These are phyloP conservation scores for Deilephila elpenor DNA, from an alignment of 2,888 invertebrate genomes.

Conservation along the genomic window DNA sequence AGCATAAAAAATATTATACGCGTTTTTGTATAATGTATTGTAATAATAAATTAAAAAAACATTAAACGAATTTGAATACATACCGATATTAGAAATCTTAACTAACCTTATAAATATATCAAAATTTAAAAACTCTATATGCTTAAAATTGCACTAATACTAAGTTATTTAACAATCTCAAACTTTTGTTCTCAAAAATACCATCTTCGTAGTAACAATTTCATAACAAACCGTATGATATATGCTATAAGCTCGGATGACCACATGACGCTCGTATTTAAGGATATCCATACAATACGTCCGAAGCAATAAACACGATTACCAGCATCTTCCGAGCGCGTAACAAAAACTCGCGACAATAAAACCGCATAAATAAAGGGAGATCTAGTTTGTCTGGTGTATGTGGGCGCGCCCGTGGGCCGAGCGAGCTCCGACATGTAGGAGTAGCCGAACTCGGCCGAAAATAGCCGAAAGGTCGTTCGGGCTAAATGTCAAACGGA, in stretches of 20 bases:
- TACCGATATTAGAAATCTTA: too few relatives aligned
- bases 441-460: constrained; percentile 70
- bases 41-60: too few relatives aligned
- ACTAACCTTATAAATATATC: too few relatives aligned
- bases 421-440: constrained; percentile 62
- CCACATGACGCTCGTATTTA: constrained; percentile 23
- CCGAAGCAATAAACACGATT: constrained; percentile 32
- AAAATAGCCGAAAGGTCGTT: constrained; percentile 74
- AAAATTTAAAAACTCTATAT: too few relatives aligned
- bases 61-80: too few relatives aligned
- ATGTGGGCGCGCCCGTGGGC: constrained; percentile 71
- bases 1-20: too few relatives aligned
- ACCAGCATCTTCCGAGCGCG: constrained; percentile 21
- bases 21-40: too few relatives aligned
- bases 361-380: constrained; percentile 31
- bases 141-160: neutral
- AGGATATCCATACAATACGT: constrained; percentile 29
- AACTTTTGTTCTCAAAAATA: too few relatives aligned
- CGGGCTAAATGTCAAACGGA: constrained; percentile 77
- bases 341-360: constrained; percentile 31
- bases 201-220: neutral
- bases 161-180: neutral
- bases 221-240: neutral
- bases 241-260: constrained; percentile 21
- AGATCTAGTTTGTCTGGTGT: constrained; percentile 72